Percentiles rank a stretch among this genome's conserved stretches.
Conservation (phyloP, 2,888 invertebrate species). For the Perizoma affinitatum region DNA sequence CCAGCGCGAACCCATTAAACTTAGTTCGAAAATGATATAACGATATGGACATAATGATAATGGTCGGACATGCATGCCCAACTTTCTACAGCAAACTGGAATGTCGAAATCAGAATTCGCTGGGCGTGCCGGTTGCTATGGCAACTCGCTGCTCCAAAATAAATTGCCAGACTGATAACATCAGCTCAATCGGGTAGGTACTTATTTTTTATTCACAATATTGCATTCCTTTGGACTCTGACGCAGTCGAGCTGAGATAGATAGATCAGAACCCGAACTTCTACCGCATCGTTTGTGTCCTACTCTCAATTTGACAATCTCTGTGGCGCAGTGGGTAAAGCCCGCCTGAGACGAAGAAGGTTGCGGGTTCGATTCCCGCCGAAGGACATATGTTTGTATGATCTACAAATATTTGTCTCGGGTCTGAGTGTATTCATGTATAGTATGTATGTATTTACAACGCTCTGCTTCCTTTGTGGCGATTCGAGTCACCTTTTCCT, state of each 20-base stretch:
- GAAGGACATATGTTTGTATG: too few relatives aligned
- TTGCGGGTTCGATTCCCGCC: too few relatives aligned
- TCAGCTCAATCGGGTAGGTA: conserved; percentile 48
- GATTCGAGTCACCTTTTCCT: too few relatives aligned
- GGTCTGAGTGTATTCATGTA: too few relatives aligned
- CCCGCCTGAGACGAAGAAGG: too few relatives aligned
- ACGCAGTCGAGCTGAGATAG: conserved; percentile 8
- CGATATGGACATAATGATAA: background rate
- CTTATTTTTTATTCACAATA: conserved; percentile 58
- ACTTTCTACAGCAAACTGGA: conserved; percentile 18
- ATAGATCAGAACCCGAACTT: conserved; percentile 1
- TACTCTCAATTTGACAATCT: too few relatives aligned
- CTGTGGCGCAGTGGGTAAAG: too few relatives aligned
- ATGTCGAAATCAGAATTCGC: conserved; percentile 11
- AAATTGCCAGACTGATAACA: conserved; percentile 60
- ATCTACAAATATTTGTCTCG: too few relatives aligned
- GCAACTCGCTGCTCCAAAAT: conserved; percentile 63
- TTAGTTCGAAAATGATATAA: conserved; percentile 5
- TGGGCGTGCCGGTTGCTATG: conserved; percentile 54
- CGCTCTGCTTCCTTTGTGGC: too few relatives aligned
- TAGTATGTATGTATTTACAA: too few relatives aligned
- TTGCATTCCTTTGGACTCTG: conserved; percentile 58
- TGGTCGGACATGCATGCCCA: conserved; percentile 7
- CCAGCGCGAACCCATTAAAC: too few relatives aligned
- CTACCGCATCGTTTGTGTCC: background rate